These are phyloP conservation scores for Micromussa lordhowensis DNA, from an alignment of 92 coral and sea anemone species.

Conservation along the genomic window DNA sequence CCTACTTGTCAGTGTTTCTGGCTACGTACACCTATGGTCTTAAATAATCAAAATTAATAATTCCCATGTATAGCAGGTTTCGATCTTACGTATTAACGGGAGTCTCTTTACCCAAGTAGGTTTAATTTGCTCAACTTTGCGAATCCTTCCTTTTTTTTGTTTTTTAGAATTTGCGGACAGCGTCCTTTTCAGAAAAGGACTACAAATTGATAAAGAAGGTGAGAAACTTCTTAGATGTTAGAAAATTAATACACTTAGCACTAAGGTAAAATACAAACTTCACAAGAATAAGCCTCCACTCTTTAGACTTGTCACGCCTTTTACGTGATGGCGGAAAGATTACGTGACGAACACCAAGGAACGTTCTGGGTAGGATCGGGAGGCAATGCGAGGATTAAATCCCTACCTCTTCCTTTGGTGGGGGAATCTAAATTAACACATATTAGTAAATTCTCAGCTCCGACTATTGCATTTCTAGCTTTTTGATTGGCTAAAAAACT, in stretches of 20 bases:
- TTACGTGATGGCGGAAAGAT: no score
- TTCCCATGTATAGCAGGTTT: no score
- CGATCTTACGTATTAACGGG: no score
- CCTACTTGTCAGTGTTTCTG: no score
- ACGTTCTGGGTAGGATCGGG: no score
- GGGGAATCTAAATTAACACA: not conserved
- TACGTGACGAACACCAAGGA: no score
- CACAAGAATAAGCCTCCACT: no score
- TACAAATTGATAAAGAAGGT: conserved; percentile 25
- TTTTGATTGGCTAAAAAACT: no score
- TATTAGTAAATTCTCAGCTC: no score
- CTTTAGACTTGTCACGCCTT: no score
- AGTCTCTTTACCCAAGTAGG: not conserved
- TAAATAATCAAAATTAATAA: not conserved
- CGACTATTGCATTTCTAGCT: no score
- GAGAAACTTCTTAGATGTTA: not conserved
- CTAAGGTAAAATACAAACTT: no score
- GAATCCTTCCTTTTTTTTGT: not conserved
- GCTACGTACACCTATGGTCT: not conserved
- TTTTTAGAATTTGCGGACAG: not conserved
- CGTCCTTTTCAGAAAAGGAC: conserved; percentile 13
- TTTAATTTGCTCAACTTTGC: not conserved
- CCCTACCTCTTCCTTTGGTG: not conserved
- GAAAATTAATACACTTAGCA: not conserved
- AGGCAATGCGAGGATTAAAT: not conserved